phyloP scores from a whole-genome alignment of 2,888 invertebrate genomes.

The Drosophila prolongata region DNA sequence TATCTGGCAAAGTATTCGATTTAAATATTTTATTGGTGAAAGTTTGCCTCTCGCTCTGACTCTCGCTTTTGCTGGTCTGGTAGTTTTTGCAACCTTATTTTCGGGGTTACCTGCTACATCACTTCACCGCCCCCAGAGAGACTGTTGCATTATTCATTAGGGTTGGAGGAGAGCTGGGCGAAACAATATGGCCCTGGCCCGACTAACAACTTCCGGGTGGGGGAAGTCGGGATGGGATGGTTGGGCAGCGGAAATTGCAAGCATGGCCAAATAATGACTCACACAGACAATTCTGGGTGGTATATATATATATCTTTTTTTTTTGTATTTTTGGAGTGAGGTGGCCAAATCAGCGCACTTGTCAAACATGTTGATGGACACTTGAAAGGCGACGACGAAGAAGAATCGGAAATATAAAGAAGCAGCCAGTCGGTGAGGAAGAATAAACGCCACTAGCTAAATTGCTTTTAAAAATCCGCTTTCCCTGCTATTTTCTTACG shows the following conservation, averaged over 20 bases:
- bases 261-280: slow-evolving; percentile 76
- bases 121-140: slow-evolving; percentile 19
- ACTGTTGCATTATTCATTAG: slow-evolving; percentile 53
- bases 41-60: slow-evolving; percentile 29
- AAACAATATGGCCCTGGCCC: slow-evolving; percentile 34
- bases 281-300: slow-evolving; percentile 44
- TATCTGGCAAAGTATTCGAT: slow-evolving; percentile 51
- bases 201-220: slow-evolving; percentile 47
- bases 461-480: slow-evolving; percentile 66
- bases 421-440: slow-evolving; percentile 22
- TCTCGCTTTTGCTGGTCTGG: neutral
- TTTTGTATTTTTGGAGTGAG: neutral
- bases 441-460: slow-evolving; percentile 48
- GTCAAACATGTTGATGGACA: slow-evolving; percentile 76
- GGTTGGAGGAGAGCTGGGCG: slow-evolving; percentile 18
- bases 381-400: slow-evolving; percentile 66
- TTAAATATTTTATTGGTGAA: slow-evolving; percentile 75
- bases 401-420: slow-evolving; percentile 8
- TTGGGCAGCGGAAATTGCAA: slow-evolving; percentile 67
- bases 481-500: slow-evolving; percentile 3
- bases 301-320: neutral
- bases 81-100: slow-evolving; percentile 33
- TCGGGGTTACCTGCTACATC: slow-evolving; percentile 39
- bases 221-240: slow-evolving; percentile 2
- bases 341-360: slow-evolving; percentile 71